Conservation (phyloP, 2,113 vertebrate genomes). For the Mellivora capensis region DNA sequence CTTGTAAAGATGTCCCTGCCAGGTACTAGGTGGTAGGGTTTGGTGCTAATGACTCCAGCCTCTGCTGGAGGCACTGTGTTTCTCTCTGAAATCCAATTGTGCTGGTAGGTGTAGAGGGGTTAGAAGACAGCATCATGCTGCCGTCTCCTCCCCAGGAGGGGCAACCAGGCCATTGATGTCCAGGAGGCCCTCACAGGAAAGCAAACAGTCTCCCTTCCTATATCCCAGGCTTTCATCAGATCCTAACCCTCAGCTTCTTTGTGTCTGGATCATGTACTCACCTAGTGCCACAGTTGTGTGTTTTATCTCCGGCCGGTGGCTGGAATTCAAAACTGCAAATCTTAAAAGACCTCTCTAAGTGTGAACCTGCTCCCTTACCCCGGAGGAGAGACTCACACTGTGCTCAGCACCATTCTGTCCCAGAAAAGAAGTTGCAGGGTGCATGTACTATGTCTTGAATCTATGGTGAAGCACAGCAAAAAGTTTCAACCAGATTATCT, state of each 20-base stretch:
- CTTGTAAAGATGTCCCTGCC: background rate
- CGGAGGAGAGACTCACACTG: background rate
- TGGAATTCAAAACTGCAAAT: background rate
- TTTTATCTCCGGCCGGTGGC: background rate
- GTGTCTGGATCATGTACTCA: background rate
- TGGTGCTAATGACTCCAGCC: background rate
- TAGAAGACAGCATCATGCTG: background rate
- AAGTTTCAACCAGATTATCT: background rate
- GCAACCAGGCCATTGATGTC: background rate
- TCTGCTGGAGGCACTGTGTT: background rate
- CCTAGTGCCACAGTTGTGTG: background rate
- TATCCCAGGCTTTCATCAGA: background rate
- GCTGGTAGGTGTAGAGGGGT: background rate
- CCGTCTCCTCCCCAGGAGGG: background rate
- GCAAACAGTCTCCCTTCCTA: background rate
- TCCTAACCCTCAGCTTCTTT: background rate
- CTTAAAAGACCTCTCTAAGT: background rate
- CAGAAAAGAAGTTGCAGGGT: background rate
- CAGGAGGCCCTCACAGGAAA: background rate
- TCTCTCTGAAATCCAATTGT: background rate
- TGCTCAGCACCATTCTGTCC: background rate
- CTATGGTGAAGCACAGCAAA: background rate
- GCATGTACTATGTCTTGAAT: background rate
- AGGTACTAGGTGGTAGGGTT: background rate
- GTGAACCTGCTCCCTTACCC: background rate